A percentile compares a stretch with the other conserved stretches of the same genome.
Evolutionary conservation across 2,797 vertebrate species (phyloP).

Genomic region (Centropyge bicolor): DNA sequence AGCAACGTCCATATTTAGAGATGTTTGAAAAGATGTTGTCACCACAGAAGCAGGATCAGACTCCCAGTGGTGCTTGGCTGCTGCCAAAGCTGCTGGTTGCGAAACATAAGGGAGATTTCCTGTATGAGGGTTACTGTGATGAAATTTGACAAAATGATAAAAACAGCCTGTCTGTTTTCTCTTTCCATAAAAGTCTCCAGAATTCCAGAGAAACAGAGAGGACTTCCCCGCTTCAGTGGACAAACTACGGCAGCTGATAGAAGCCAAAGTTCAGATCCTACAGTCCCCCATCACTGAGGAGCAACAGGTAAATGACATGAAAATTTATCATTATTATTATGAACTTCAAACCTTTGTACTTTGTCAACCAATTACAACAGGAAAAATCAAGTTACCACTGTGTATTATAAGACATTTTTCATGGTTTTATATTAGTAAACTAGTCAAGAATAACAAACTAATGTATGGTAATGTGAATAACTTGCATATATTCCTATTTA

Average conservation of each 20-base stretch:
- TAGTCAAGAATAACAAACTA: not conserved
- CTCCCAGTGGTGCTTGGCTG: not conserved
- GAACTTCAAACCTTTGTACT: not conserved
- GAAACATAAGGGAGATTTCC: slow-evolving; percentile 15
- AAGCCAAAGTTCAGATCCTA: slow-evolving; percentile 64
- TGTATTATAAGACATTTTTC: not conserved
- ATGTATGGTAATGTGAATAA: not conserved
- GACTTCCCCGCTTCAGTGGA: slow-evolving; percentile 54
- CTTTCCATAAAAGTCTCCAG: slow-evolving; percentile 40
- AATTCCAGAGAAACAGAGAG: slow-evolving; percentile 38
- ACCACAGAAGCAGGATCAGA: not conserved
- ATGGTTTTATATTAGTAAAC: not conserved
- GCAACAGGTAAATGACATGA: slow-evolving; percentile 59
- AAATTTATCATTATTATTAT: too few relatives aligned
- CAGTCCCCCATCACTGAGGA: slow-evolving; percentile 40
- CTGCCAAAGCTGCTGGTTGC: slow-evolving; percentile 34
- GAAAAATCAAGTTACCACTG: not conserved
- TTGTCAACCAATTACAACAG: not conserved
- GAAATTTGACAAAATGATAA: slow-evolving; percentile 23
- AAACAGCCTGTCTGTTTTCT: slow-evolving; percentile 2
- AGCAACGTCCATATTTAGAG: not conserved
- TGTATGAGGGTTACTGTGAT: slow-evolving; percentile 18
- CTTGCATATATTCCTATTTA: not conserved
- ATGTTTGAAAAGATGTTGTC: not conserved
- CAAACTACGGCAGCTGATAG: slow-evolving; percentile 66